Percentiles rank a stretch among this genome's conserved stretches.
phyloP scores from a whole-genome alignment of 2,888 invertebrate genomes.

The Anticlea derivata region DNA sequence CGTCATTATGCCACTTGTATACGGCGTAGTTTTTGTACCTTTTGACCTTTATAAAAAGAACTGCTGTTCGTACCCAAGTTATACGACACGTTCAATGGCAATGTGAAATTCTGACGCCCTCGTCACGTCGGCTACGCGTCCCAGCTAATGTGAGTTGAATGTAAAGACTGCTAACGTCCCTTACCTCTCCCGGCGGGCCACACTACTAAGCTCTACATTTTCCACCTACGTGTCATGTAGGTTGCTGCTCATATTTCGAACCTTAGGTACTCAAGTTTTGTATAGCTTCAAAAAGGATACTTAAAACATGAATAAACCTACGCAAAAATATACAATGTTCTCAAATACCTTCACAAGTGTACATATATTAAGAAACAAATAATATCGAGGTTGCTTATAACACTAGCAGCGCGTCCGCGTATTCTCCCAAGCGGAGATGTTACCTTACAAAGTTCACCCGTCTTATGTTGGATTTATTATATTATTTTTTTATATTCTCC shows the following conservation, averaged over 20 bases:
- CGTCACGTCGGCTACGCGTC: conserved; percentile 52
- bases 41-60: conserved; percentile 35
- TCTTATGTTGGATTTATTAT: too few species aligned
- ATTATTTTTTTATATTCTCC: too few species aligned
- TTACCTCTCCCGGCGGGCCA: conserved; percentile 60
- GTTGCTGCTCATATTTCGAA: conserved; percentile 22
- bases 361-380: too few species aligned
- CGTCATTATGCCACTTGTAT: conserved; percentile 37
- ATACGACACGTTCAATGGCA: conserved; percentile 25
- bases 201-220: conserved; percentile 35
- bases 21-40: conserved; percentile 46
- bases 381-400: too few species aligned
- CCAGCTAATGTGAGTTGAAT: conserved; percentile 69
- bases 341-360: conserved; percentile 7
- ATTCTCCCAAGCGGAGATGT: too few species aligned
- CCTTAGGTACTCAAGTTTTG: too few species aligned
- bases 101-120: conserved; percentile 37
- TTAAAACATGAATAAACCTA: too few species aligned
- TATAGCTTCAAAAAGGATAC: conserved; percentile 20
- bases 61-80: conserved; percentile 22
- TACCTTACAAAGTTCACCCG: too few species aligned
- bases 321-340: conserved; percentile 12
- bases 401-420: too few species aligned
- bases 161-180: conserved; percentile 64
- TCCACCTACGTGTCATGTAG: conserved; percentile 26